Conservation (phyloP, 1,140 invertebrate species). For the Temnothorax curvispinosus region DNA sequence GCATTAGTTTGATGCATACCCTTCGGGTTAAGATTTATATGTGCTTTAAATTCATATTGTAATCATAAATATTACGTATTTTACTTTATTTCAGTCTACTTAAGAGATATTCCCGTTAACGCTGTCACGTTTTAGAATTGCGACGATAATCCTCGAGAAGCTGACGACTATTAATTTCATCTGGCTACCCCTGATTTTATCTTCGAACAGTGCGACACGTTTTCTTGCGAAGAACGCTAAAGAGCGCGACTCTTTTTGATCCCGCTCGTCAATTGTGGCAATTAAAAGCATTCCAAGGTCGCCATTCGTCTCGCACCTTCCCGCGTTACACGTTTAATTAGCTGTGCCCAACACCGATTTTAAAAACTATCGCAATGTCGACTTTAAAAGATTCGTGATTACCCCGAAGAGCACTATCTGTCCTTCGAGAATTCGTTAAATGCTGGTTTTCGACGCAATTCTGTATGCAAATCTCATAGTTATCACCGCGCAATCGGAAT, state of each 20-base stretch:
- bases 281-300: conserved; percentile 17
- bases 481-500: background rate
- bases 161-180: background rate
- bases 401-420: conserved; percentile 7
- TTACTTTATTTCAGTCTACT: background rate
- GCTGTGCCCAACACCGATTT: background rate
- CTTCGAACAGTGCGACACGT: background rate
- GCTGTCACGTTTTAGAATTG: background rate
- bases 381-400: background rate
- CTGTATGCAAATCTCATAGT: conserved; percentile 3
- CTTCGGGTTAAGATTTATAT: background rate
- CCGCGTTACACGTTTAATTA: conserved; percentile 19
- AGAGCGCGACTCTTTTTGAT: background rate
- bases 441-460: conserved; percentile 40
- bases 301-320: background rate
- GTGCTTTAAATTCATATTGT: background rate
- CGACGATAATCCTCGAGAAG: background rate
- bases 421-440: conserved; percentile 31
- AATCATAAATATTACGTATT: background rate
- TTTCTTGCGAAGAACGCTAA: background rate
- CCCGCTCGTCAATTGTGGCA: background rate
- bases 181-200: background rate
- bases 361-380: conserved; percentile 11
- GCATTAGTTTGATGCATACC: background rate
- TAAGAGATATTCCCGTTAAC: background rate